phyloP scores from a whole-genome alignment of 30 jellyfish, hydroid and myxozoan species.

The Aurelia sp. region DNA sequence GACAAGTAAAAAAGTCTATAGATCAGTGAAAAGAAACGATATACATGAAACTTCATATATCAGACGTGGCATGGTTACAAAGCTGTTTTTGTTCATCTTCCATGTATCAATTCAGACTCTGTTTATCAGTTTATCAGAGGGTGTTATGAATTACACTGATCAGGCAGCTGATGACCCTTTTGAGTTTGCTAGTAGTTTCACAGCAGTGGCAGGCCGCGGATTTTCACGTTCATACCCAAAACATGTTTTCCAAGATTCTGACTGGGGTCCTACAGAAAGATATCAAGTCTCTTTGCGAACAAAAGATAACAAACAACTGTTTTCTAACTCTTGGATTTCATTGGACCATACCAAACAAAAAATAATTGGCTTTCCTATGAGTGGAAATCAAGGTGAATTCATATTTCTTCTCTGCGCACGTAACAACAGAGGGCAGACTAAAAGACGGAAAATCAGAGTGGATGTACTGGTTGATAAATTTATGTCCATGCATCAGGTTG shows the following conservation, averaged over 20 bases:
- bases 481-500: slow-evolving; percentile 32
- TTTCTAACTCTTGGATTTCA: slow-evolving; percentile 73
- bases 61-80: slow-evolving; percentile 31
- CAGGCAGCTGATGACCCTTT: background rate
- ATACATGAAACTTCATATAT: no score
- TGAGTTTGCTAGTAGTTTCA: slow-evolving; percentile 24
- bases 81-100: background rate
- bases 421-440: slow-evolving; percentile 30
- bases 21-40: no score
- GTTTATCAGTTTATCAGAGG: no score
- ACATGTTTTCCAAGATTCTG: slow-evolving; percentile 21
- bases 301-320: slow-evolving; percentile 43
- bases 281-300: slow-evolving; percentile 61
- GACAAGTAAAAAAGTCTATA: no score
- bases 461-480: slow-evolving; percentile 23
- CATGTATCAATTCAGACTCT: no score
- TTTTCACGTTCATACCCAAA: slow-evolving; percentile 46
- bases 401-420: slow-evolving; percentile 61
- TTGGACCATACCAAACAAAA: slow-evolving; percentile 34
- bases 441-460: slow-evolving; percentile 40
- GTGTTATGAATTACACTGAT: no score
- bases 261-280: slow-evolving; percentile 29
- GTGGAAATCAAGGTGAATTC: slow-evolving; percentile 71
- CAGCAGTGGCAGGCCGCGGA: slow-evolving; percentile 59
- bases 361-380: slow-evolving; percentile 79